Base-by-base conservation (phyloP, 2,113 vertebrate species). In the Paralichthys olivaceus region DNA sequence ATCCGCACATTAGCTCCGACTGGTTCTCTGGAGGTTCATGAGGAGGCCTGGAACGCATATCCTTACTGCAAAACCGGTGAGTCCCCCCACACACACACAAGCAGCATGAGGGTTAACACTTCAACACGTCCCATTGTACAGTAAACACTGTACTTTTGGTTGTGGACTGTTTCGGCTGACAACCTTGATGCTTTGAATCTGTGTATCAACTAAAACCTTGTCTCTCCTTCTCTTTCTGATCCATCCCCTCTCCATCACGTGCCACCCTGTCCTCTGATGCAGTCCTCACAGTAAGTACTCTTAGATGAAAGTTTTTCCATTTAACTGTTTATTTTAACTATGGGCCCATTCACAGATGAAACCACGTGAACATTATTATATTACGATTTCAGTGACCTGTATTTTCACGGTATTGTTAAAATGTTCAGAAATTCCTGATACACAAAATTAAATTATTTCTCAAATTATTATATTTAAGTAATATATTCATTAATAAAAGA, bases 1-100 rank as follows among this genome's bases (percentile, higher is more conserved):
- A 94, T 99, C 65, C 90, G 95, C 70, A 85, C 94, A 90, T 51
- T 99, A 69, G 97, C 96, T 60, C 97, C 98, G 3, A 93, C 96
- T 83, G 94, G 94, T 85, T 94, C 98, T 62, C 93, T 99, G 45
- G 95, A 95, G 79, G 93, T 99, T 60, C 96, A 98, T 0, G 98
- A 99, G 91, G 95, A 98, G 91, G 97, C 98, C 3, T 99, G 98
- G 98, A 99, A 99, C 71, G 98, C 98, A n/a, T 99, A 97, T 79
- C 98, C 98, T 4, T 99, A 97, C 86, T 99, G 98, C 90, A 94
- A 95, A 89, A 99, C 98, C 0, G 88, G 98, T 99, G 90, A 95
- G 95, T 83, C 4, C 1, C 45, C 23, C 25, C n/a, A 71, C 43
- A 34, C 3, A 40, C 54, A 28, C 14, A 19, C n/a, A 19, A 43